Base-by-base conservation (phyloP, 2,113 vertebrate species). In the Megaptera novaeangliae region DNA sequence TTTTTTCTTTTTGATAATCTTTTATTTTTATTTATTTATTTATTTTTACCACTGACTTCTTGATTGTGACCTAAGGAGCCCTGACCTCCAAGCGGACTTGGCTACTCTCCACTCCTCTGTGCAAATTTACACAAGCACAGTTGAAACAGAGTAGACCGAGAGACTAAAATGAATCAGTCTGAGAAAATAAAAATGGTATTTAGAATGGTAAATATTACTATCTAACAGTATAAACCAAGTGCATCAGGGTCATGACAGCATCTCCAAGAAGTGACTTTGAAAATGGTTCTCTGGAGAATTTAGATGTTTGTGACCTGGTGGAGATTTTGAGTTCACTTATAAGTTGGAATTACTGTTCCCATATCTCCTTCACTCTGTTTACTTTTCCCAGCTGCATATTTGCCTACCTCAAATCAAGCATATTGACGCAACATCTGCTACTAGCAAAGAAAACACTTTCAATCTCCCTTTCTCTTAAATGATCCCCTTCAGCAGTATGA, bases 91-190 rank as follows among this genome's bases (percentile, higher is more conserved):
- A 75, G 52, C 52, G 29, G 2, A 69, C 61, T 64, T 75, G 31
- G 9, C 64, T 36, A 34, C 29, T 92, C 71, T 94, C 36, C 12
- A n/a, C 57, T 96, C 20, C 84, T 92, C 52, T 93, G 39, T 89
- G 63, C 20, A 94, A 74, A 69, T 96, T 95, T 93, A 82, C 31
- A 44, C 72, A 91, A 72, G 69, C 36, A 91, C 95, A 86, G 12
- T 81, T 66, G 59, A 75, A 88, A 94, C 61, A 86, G 72, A 71
- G 23, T 63, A 94, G 84, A 84, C 44, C 10, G 29, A 27, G 46
- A 74, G 34, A 52, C 52, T 87, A 20, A 92, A 95, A 87, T 84
- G 18, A 84, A 31, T 88, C 55, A 13, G 23, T 69, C 80, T 91
- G 41, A 72, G 55, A 92, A 86, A 82, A 78, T 52, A 41, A 88